Evolutionary conservation across 2,113 vertebrate genomes (phyloP), one percentile per base, ranked within the genome.

Genomic region (Dromiciops gliroides): DNA sequence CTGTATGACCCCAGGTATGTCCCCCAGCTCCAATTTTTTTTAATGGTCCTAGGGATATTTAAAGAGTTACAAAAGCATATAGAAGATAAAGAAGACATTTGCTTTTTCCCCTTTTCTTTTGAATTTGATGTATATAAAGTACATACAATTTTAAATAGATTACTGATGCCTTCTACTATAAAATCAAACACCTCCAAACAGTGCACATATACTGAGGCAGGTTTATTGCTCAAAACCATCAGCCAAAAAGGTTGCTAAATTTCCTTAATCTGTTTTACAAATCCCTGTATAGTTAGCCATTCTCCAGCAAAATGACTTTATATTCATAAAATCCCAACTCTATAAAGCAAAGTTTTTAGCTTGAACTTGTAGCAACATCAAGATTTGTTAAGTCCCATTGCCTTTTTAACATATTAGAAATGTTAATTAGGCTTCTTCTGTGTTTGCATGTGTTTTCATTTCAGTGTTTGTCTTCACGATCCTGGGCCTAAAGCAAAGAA

Each of bases 381-480:
- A 94, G 50, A 48, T 83, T 51, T 90, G 48, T 3, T 93, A 93
- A 93, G 1, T 10, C 91, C 47, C 22, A 0, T 0, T 47, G 5
- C 50, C 75, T 92, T 48, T 0, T 26, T 25, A 23, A 56, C 0
- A 95, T 95, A 89, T 48, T 23, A 93, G 95, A 0, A 1, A 51
- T 0, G 56, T 93, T 48, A 49, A 56, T 92, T 2, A 49, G 1
- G 56, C 2, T 48, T 8, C 0, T 14, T 53, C 0, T 28, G 2
- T 23, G 28, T 48, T 24, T 75, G 0, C 22, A 60, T 25, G 2
- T 51, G 50, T 37, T 94, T 93, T 50, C 3, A 56, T 90, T 4
- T 89, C 97, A 99, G 99, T 98, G 89, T 98, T 99, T 97, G 95
- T 99, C 51, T 90, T 99, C 92, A 96, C 99, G 93, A 98, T 99